Percentiles rank a stretch among this genome's conserved stretches.
These are phyloP conservation scores for Tolmerus cingulatus DNA, from an alignment of 2,888 invertebrate species.

Conservation along the genomic window DNA sequence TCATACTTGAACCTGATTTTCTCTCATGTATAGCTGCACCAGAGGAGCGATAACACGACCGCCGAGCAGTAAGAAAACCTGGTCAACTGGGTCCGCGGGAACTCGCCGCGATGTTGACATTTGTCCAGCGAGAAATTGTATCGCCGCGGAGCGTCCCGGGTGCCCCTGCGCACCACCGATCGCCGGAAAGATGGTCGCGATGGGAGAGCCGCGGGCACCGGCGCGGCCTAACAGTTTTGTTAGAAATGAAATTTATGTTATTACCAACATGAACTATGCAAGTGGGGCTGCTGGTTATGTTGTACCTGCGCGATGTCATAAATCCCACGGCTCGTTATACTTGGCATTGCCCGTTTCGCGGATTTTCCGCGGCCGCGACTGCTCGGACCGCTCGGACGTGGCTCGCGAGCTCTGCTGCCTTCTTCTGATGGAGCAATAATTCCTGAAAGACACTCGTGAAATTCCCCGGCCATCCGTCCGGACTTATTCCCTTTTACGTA, in stretches of 20 bases:
- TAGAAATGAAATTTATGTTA: conserved; percentile 34
- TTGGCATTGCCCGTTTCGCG: conserved; percentile 35
- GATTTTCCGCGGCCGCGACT: neutral
- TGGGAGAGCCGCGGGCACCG: neutral
- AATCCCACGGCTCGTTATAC: conserved; percentile 41
- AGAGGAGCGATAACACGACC: conserved; percentile 6
- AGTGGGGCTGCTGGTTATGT: conserved; percentile 20
- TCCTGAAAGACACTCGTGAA: conserved; percentile 27
- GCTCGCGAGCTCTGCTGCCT: neutral
- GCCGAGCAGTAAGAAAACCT: neutral
- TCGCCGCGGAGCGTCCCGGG: neutral
- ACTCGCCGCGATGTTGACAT: conserved; percentile 24
- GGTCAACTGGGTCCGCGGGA: neutral
- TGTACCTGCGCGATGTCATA: conserved; percentile 29
- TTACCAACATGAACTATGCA: conserved; percentile 37
- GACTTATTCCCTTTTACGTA: conserved; percentile 35
- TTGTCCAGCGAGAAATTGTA: conserved; percentile 34
- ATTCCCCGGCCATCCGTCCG: conserved; percentile 21
- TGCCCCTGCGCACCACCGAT: neutral
- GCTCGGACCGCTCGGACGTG: neutral
- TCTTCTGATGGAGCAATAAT: conserved; percentile 24
- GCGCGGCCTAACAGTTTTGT: conserved; percentile 12
- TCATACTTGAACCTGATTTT: conserved; percentile 35
- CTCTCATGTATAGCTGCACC: neutral
- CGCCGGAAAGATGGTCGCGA: neutral